These are phyloP conservation scores for Cephus pygmeus DNA, from an alignment of 2,888 invertebrate genomes.

Conservation along the genomic window DNA sequence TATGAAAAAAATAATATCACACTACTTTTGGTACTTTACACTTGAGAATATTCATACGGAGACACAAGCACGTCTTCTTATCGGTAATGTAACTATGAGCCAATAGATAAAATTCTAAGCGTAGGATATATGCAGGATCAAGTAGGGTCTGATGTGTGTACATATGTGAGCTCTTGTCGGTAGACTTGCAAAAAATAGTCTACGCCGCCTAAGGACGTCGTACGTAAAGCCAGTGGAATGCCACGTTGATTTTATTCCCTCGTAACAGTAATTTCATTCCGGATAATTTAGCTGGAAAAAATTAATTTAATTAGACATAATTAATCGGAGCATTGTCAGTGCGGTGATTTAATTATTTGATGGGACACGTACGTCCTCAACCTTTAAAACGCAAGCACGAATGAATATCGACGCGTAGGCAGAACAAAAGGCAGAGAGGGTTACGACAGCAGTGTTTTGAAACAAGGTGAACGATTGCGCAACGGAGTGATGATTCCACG, in stretches of 20 bases:
- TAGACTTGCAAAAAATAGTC: slow-evolving; percentile 29
- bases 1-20: not conserved
- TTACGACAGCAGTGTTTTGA: slow-evolving; percentile 13
- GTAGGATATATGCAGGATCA: not conserved
- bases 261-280: not conserved
- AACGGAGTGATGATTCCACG: slow-evolving; percentile 1
- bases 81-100: not conserved
- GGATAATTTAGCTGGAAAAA: not conserved
- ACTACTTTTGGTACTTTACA: not conserved
- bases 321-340: not conserved
- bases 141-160: not conserved
- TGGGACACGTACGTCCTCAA: not conserved
- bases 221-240: not conserved
- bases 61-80: not conserved
- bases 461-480: slow-evolving; percentile 9
- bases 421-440: slow-evolving; percentile 7
- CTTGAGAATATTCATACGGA: not conserved
- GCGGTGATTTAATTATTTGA: not conserved
- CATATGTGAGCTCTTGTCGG: not conserved
- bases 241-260: not conserved
- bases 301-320: not conserved
- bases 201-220: slow-evolving; percentile 4
- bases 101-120: not conserved
- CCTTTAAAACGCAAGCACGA: not conserved
- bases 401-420: slow-evolving; percentile 4